A percentile compares a stretch with the other conserved stretches of the same genome.
phyloP scores from a whole-genome alignment of 2,888 invertebrate species.

The Ichneumon xanthorius region DNA sequence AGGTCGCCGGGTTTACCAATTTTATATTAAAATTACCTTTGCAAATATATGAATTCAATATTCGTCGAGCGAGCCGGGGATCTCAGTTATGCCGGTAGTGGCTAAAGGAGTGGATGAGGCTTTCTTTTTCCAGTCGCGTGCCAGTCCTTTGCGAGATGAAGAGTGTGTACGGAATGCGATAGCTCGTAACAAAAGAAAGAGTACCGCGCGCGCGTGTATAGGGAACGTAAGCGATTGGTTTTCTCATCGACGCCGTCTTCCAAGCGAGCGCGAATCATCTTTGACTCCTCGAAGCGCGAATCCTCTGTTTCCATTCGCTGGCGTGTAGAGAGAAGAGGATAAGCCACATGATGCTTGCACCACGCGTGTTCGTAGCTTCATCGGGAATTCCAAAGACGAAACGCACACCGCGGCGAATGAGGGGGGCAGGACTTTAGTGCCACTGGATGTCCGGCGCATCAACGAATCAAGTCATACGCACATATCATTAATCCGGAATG shows the following conservation, averaged over 20 bases:
- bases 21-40: conserved; percentile 1
- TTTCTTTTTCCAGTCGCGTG: conserved; percentile 44
- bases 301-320: conserved; percentile 17
- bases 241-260: conserved; percentile 30
- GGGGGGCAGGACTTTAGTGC: background rate
- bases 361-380: conserved; percentile 15
- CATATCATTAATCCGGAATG: conserved; percentile 63
- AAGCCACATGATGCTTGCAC: conserved; percentile 7
- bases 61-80: conserved; percentile 16
- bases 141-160: conserved; percentile 42
- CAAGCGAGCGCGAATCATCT: conserved; percentile 3
- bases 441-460: conserved; percentile 47
- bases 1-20: background rate
- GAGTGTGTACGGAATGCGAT: conserved; percentile 22
- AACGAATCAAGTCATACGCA: conserved; percentile 64
- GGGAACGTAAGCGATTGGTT: conserved; percentile 18
- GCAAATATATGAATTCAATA: conserved; percentile 40
- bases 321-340: background rate
- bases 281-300: conserved; percentile 29
- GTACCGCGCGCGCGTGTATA: conserved; percentile 16
- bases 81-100: conserved; percentile 23
- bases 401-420: background rate
- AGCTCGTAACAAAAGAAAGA: background rate
- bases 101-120: background rate
- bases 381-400: conserved; percentile 35